A percentile compares a stretch with the other conserved stretches of the same genome.
These are phyloP conservation scores for Alsophila aescularia DNA, from an alignment of 2,888 invertebrate genomes.

Conservation along the genomic window DNA sequence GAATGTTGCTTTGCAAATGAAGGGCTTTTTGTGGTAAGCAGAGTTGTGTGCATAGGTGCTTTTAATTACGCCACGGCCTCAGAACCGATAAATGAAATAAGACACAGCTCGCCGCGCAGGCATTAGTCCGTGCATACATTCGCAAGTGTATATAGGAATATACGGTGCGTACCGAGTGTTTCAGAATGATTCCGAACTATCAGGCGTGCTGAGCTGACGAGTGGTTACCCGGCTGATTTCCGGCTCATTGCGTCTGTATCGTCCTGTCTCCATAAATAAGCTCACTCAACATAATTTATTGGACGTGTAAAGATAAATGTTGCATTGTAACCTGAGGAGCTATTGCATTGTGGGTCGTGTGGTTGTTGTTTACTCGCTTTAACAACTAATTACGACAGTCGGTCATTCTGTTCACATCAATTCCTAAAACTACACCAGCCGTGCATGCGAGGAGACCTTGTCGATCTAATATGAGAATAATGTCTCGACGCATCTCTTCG, in stretches of 20 bases:
- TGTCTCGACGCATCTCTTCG: too few species aligned
- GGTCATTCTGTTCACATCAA: too few species aligned
- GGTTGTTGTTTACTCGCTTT: too few species aligned
- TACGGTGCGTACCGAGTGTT: constrained; percentile 51
- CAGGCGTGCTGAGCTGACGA: constrained; percentile 62
- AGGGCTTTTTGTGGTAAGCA: too few species aligned
- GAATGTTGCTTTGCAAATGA: too few species aligned
- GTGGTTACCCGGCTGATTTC: constrained; percentile 64
- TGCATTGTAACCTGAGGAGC: neutral
- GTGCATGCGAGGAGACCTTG: too few species aligned
- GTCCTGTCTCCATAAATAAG: constrained; percentile 39
- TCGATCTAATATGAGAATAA: too few species aligned
- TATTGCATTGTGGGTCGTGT: too few species aligned
- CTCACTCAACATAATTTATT: constrained; percentile 19
- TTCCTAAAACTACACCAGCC: too few species aligned
- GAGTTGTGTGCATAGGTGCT: too few species aligned
- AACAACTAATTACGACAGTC: too few species aligned
- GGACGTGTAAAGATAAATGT: neutral
- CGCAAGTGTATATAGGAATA: constrained; percentile 67
- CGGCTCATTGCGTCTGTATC: constrained; percentile 53
- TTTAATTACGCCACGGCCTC: neutral
- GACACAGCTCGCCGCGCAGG: constrained; percentile 6
- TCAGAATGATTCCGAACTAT: too few species aligned
- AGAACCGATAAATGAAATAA: constrained; percentile 16
- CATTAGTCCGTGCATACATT: constrained; percentile 47